Evolutionary conservation across 2,113 vertebrate species (phyloP), one percentile per base, ranked within the genome.

Genomic region (Tor tambroides): DNA sequence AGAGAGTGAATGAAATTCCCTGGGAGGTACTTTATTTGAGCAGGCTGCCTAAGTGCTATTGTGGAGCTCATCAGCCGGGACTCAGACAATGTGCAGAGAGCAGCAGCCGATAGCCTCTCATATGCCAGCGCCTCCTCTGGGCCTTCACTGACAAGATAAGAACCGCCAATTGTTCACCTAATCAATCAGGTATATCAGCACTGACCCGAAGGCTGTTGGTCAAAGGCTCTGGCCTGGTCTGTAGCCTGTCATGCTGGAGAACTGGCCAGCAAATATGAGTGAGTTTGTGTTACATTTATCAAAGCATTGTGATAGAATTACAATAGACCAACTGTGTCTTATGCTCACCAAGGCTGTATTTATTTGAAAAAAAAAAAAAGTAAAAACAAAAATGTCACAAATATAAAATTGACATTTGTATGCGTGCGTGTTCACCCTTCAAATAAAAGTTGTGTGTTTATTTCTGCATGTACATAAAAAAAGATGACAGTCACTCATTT

Each of bases 141-240:
- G 65, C 83, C 80, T 83, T 71, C 65, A 77, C 72, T 56, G 63
- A 90, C 78, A 84, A 92, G 90, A 91, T 92, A 92, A 91, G 86
- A 85, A 49, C 35, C 1, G 35, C 59, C 85, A 61, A 88, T 90
- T 82, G 80, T 85, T 88, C 59, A 43, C 71, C 51, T n/a, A 59
- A 91, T 90, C 76, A 84, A 92, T 87, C 56, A 82, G 38, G 8
- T 79, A 86, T 87, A 87, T 89, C 78, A 74, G 79, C 17, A 43
- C 71, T 77, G 87, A 85, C 77, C 80, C 61, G 80, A 72, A 85
- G 38, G 43, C 84, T 87, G 89, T 88, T 90, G 54, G 82, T 89
- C 85, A 83, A 80, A 49, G 59, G 28, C 75, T 28, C 65, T 30
- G 59, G 41, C 17, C 38, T 82, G 54, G 41, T 87, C 85, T 35